Base-by-base conservation (phyloP, 2,113 vertebrate species). In the Colaptes auratus region DNA sequence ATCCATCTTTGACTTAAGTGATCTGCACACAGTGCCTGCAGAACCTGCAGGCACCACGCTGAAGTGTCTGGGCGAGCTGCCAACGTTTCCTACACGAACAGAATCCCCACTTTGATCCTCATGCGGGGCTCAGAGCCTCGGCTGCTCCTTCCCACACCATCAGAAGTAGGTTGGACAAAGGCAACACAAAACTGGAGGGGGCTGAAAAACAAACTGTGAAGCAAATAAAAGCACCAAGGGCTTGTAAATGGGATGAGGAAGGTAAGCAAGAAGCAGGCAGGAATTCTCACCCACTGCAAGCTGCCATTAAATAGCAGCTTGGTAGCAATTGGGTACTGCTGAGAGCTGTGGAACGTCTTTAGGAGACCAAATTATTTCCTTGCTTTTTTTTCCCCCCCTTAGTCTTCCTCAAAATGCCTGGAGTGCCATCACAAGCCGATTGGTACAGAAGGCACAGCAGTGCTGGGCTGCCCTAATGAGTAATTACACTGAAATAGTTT, bases 401-500 rank as follows among this genome's bases (percentile, higher is more conserved):
- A 56, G 28, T 53, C 50, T 52, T 72, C 55, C 76, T 69, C 73
- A 33, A 88, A 59, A 39, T 8, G 39, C 89, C 44, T 58, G 1
- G 8, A 88, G 89, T 58, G 60, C 42, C 79, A 30, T 63, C 53
- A 16, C 63, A 36, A 66, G 53, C 35, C 15, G 69, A 81, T 84
- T 44, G 65, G 88, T 52, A 42, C 60, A 56, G 63, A 11, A 90
- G 2, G 74, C 64, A 53, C 33, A 4, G 71, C 75, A 75, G 33
- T 30, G 85, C 90, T 33, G 60, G 78, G 77, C 75, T 69, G 42
- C 27, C 72, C 24, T 90, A 92, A 92, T 61, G 87, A 91, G 84
- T 73, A 91, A 90, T 92, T 91, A 94, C 58, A 82, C 69, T 69
- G 55, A 42, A 92, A 96, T 88, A 91, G 72, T 69, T 94, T 86